Base-by-base conservation (phyloP, 2,797 vertebrate species). In the Sphaeramia orbicularis region DNA sequence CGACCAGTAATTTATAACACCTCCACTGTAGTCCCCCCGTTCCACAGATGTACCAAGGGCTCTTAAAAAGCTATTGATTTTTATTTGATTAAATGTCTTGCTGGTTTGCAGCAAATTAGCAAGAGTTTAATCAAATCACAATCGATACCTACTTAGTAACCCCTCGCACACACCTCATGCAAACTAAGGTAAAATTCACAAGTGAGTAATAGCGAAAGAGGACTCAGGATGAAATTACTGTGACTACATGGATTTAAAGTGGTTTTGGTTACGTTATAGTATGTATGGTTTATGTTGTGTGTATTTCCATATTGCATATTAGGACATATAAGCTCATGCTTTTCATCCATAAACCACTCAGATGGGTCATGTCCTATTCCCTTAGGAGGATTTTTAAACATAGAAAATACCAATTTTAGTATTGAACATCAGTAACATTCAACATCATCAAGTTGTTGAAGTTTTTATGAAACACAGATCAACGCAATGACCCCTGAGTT, bases 41-140 rank as follows among this genome's bases (percentile, higher is more conserved):
- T 91, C 82, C 88, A 88, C 69, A 80, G 89, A 91, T 92, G 89
- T 85, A 89, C 80, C 86, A 87, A 87, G 81, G 86, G 86, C 90
- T 93, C 91, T 93, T 94, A 93, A 94, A 91, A 90, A 62, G 71
- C 80, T 91, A 95, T 94, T 89, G 94, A 95, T 94, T 95, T 94
- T 93, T 87, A 93, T 94, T 93, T 95, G 93, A 95, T 95, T 95
- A 94, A 94, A 95, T 76, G 91, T 95, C 92, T 87, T 53, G 88
- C 92, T 91, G 89, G 86, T 95, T 94, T 92, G 89, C 90, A 89
- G 91, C 93, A 94, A 95, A 95, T 94, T 94, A 94, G 94, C 91
- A 90, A 81, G 91, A 92, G 87, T 94, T 94, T 94, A 94, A 95
- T 94, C 93, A 94, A 94, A 95, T 93, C 87, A 90, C 88, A 94